Percentiles rank a stretch among this genome's conserved stretches.
Conservation (phyloP, 1,140 invertebrate genomes). For the Drosophila lini region DNA sequence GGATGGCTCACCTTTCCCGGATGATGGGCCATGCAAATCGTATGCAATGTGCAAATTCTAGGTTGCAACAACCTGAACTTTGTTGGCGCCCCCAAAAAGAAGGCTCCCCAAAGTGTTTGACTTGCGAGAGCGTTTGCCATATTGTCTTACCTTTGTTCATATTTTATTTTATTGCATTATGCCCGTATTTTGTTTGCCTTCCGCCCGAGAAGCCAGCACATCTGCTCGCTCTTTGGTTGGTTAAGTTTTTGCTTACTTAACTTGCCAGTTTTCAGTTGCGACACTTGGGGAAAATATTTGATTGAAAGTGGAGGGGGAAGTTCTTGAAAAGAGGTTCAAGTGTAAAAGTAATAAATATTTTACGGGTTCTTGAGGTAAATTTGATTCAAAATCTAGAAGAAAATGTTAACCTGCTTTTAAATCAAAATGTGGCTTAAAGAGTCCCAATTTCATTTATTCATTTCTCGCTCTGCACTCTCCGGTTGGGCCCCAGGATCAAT, state of each 20-base stretch:
- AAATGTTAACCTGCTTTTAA: neutral
- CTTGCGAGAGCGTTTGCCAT: conserved; percentile 65
- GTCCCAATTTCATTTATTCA: neutral
- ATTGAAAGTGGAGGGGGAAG: neutral
- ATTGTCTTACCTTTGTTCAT: conserved; percentile 69
- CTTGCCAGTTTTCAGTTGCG: conserved; percentile 2
- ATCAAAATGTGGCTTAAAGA: neutral
- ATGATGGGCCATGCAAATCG: conserved; percentile 69
- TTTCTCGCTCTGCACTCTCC: neutral
- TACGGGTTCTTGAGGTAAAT: neutral
- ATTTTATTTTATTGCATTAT: conserved; percentile 67
- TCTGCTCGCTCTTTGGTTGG: conserved; percentile 33
- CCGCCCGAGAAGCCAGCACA: conserved; percentile 18
- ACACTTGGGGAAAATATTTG: conserved; percentile 2
- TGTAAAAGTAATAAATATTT: neutral
- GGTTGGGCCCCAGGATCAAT: conserved; percentile 15
- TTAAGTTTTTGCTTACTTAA: conserved; percentile 36
- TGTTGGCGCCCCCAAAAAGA: conserved; percentile 7
- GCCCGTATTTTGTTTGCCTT: conserved; percentile 52
- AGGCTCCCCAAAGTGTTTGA: conserved; percentile 54
- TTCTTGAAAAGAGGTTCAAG: neutral
- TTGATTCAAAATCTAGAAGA: neutral
- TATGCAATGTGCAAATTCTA: conserved; percentile 71
- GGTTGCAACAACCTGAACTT: conserved; percentile 60
- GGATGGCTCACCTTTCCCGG: conserved; percentile 39